Base-by-base conservation (phyloP, 2,113 vertebrate species). In the Notarius quadriscutis region DNA sequence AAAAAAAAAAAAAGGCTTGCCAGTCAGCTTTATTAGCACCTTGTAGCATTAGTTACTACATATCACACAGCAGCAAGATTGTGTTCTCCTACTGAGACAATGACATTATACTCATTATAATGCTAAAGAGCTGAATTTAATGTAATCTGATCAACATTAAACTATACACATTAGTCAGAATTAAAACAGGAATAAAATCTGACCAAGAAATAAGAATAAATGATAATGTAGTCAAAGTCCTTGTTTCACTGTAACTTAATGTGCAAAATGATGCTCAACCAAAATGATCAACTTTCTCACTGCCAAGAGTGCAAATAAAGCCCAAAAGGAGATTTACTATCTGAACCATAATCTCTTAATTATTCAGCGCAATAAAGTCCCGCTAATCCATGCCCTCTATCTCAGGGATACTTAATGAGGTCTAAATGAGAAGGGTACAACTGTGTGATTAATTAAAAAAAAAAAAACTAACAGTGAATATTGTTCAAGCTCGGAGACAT, bases 301-400 rank as follows among this genome's bases (percentile, higher is more conserved):
- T 27, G 51, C 7, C 51, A 55, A 9, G 48, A 15, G 74, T 79
- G 27, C 41, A 62, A 85, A 79, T 53, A 25, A 55, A 12, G 74
- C 17, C 48, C 83, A 78, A 78, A 69, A 41, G 72, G 27, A 57
- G 86, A 88, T 87, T 90, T 74, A 91, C 92, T 88, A 93, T 91
- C 87, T 50, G 69, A 86, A 84, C 83, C 78, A 84, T 87, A 87
- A 90, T 91, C 89, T 91, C 90, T 92, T 90, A 85, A 93, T 92
- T 91, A 90, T 71, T 83, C 81, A 87, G 85, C 77, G 91, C 86
- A 89, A 91, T 82, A 84, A 93, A 90, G 67, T 50, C 83, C n/a
- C n/a, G 71, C 80, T 91, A 92, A 90, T 93, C 85, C 89, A 67
- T 41, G 72, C 48, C 83, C 91, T 93, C 87, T 65, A 92, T 89